These are phyloP conservation scores for Centropristis striata DNA, from an alignment of 2,113 vertebrate genomes.

Conservation along the genomic window DNA sequence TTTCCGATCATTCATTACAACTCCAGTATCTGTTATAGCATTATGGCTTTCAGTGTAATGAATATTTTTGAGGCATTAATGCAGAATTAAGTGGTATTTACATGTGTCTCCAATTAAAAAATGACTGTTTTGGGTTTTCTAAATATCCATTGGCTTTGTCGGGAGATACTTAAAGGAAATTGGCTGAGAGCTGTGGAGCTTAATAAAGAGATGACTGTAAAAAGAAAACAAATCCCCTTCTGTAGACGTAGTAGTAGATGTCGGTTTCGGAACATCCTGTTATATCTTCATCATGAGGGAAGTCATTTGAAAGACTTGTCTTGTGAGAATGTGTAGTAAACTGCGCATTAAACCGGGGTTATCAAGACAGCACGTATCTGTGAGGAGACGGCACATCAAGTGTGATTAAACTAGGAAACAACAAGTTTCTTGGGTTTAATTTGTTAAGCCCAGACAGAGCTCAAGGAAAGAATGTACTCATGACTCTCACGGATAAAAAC, in stretches of 20 bases:
- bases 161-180: constrained; percentile 57
- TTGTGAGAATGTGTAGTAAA: constrained; percentile 52
- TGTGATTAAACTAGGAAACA: not conserved
- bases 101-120: constrained; percentile 54
- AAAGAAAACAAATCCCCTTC: constrained; percentile 66
- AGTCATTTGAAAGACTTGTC: constrained; percentile 42
- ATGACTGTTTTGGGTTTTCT: constrained; percentile 58
- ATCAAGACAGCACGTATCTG: not conserved
- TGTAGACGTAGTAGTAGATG: constrained; percentile 48
- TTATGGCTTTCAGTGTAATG: constrained; percentile 42
- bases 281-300: constrained; percentile 54
- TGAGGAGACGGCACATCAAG: not conserved
- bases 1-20: constrained; percentile 57
- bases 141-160: constrained; percentile 69
- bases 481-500: not conserved
- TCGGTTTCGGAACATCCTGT: constrained; percentile 60
- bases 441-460: not conserved
- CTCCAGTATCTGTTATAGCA: constrained; percentile 32
- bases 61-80: constrained; percentile 64
- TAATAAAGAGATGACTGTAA: constrained; percentile 49
- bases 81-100: constrained; percentile 60
- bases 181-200: constrained; percentile 44
- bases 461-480: not conserved
- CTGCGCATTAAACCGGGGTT: constrained; percentile 18
- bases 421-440: not conserved